Conservation (phyloP, 2,888 invertebrate species). For the Meteorus colon region DNA sequence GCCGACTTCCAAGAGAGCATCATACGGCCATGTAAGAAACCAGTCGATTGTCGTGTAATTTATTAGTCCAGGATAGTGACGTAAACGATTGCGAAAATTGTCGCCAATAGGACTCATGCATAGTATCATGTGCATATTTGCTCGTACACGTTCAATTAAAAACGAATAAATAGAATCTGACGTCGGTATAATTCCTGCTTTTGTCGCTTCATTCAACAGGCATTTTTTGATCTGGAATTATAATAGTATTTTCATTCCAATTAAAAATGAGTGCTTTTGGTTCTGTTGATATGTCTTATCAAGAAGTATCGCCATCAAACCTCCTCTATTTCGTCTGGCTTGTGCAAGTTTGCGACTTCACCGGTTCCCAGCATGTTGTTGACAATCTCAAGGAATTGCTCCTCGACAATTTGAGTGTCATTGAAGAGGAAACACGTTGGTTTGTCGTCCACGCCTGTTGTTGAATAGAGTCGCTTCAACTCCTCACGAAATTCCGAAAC, state of each 20-base stretch:
- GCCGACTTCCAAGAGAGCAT: constrained; percentile 92
- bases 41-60: constrained; percentile 93
- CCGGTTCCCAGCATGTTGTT: constrained; percentile 92
- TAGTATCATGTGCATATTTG: constrained; percentile 86
- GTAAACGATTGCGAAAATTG: constrained; percentile 86
- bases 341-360: constrained; percentile 91
- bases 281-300: constrained; percentile 43
- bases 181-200: constrained; percentile 77
- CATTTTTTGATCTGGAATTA: constrained; percentile 77
- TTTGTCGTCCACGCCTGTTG: constrained; percentile 84
- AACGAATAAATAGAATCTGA: constrained; percentile 83
- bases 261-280: constrained; percentile 6
- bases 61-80: constrained; percentile 91
- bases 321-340: constrained; percentile 91
- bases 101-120: constrained; percentile 94
- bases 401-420: constrained; percentile 89
- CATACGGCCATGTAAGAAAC: constrained; percentile 92
- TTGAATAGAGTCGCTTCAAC: constrained; percentile 82
- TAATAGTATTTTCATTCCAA: background rate
- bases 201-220: constrained; percentile 77
- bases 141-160: constrained; percentile 84
- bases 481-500: constrained; percentile 87
- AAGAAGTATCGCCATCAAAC: constrained; percentile 73
- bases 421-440: constrained; percentile 87
- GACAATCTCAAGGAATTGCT: constrained; percentile 89